Base-by-base conservation (phyloP, 2,888 invertebrate genomes). In the Nomada fucata region DNA sequence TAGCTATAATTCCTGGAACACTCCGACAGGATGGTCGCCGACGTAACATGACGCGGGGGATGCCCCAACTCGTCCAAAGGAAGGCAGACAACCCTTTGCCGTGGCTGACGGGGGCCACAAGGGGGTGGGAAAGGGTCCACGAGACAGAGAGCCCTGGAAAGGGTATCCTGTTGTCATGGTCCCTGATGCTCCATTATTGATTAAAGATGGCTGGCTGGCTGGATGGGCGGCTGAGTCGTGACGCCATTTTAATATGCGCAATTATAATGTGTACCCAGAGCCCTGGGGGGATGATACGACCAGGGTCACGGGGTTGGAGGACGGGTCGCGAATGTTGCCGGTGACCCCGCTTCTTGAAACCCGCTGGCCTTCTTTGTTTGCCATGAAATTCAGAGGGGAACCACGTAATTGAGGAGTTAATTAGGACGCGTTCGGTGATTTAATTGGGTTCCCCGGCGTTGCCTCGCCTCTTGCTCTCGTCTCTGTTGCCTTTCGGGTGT, bases 141-240 rank as follows among this genome's bases (percentile, higher is more conserved):
- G 92, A 90, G 92, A 91, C 78, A 83, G 86, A 91, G 89, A 89
- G 84, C 88, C 87, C 80, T 90, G 88, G 86, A 87, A 90, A 90
- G 92, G 91, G 91, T 93, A 92, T 93, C 36, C 93, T 93, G 93
- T 93, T 93, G 93, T 93, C 93, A 93, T 93, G 93, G 93, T 93
- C 93, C 93, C 93, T 93, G 92, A 93, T 93, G 93, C 91, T 93
- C 92, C 93, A 93, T 93, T 93, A 93, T 93, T 93, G 93, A 93
- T 93, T 93, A 93, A 93, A 93, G 93, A 93, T 93, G 93, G 93
- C 92, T 92, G 93, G 89, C 87, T 88, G 86, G 86, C 78, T 88
- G 83, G 82, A 79, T 86, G 79, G 83, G 81, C 84, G 86, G 79
- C 80, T 77, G 78, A 86, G 82, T 87, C 88, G 89, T 88, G 91